Conservation (phyloP, 1,140 invertebrate genomes). For the Hylyphantes graminicola region DNA sequence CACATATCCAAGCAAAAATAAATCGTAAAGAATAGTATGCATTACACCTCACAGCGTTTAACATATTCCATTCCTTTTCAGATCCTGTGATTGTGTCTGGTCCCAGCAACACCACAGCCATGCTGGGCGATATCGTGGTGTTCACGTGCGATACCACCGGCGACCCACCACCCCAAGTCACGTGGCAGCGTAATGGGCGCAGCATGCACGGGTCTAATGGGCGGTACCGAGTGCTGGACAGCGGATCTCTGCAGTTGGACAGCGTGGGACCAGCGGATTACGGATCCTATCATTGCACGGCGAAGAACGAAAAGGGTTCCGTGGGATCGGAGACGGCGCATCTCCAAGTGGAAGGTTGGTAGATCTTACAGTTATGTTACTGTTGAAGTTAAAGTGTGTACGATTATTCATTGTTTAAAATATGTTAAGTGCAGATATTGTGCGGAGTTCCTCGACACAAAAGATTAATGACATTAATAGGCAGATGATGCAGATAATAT, state of each 20-base stretch:
- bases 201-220: slow-evolving; percentile 71
- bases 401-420: too few species aligned
- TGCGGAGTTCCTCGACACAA: too few species aligned
- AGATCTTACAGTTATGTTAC: background rate
- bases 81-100: slow-evolving; percentile 92
- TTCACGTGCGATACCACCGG: slow-evolving; percentile 88
- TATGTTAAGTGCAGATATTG: too few species aligned
- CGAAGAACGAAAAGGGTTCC: slow-evolving; percentile 56
- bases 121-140: slow-evolving; percentile 88
- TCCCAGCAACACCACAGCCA: slow-evolving; percentile 86
- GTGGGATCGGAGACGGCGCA: slow-evolving; percentile 52
- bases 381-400: too few species aligned
- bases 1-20: too few species aligned
- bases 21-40: too few species aligned
- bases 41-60: background rate
- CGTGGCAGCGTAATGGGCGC: slow-evolving; percentile 83
- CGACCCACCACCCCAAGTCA: slow-evolving; percentile 82
- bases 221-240: slow-evolving; percentile 49
- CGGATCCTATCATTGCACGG: slow-evolving; percentile 60
- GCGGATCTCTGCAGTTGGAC: slow-evolving; percentile 56
- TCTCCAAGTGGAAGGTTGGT: slow-evolving; percentile 61
- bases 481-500: too few species aligned
- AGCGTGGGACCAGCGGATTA: slow-evolving; percentile 60
- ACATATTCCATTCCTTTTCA: slow-evolving; percentile 69
- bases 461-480: too few species aligned